Percentiles rank a stretch among this genome's conserved stretches.
These are phyloP conservation scores for Chrysolina americana DNA, from an alignment of 2,888 invertebrate species.

Conservation along the genomic window DNA sequence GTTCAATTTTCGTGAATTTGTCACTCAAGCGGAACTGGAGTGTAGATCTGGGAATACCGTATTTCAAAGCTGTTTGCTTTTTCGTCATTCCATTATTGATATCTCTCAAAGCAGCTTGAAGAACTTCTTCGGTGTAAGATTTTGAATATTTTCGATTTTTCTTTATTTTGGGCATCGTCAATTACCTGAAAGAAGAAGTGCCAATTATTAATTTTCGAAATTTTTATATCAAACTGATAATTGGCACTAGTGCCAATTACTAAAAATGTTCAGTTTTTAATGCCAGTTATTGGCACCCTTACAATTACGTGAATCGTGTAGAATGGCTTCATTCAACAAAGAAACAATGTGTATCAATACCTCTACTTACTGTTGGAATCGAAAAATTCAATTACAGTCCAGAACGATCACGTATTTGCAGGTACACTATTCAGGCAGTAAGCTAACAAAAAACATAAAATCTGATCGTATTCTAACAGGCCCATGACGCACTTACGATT, in stretches of 20 bases:
- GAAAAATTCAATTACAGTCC: too few relatives aligned
- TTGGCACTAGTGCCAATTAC: neutral
- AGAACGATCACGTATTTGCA: too few relatives aligned
- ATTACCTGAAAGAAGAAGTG: slow-evolving; percentile 1
- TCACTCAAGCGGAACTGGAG: slow-evolving; percentile 8
- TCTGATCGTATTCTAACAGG: too few relatives aligned
- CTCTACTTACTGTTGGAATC: neutral
- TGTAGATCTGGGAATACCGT: slow-evolving; percentile 9
- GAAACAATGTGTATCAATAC: slow-evolving; percentile 5
- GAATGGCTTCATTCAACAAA: neutral
- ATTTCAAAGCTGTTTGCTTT: slow-evolving; percentile 5
- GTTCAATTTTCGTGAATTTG: slow-evolving; percentile 5
- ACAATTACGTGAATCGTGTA: slow-evolving; percentile 8
- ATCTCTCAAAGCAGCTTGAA: neutral
- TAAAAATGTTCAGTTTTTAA: slow-evolving; percentile 2
- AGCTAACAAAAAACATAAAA: too few relatives aligned
- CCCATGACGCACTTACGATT: too few relatives aligned
- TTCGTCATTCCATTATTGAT: slow-evolving; percentile 4
- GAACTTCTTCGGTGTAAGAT: slow-evolving; percentile 2
- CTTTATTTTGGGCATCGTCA: neutral
- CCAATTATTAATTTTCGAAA: slow-evolving; percentile 4
- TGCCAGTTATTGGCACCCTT: slow-evolving; percentile 8
- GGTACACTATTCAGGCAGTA: too few relatives aligned
- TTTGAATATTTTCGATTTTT: neutral
- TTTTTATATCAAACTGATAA: slow-evolving; percentile 2